Evolutionary conservation across 2,888 invertebrate species (phyloP).

Genomic region (Zelleria hepariella): DNA sequence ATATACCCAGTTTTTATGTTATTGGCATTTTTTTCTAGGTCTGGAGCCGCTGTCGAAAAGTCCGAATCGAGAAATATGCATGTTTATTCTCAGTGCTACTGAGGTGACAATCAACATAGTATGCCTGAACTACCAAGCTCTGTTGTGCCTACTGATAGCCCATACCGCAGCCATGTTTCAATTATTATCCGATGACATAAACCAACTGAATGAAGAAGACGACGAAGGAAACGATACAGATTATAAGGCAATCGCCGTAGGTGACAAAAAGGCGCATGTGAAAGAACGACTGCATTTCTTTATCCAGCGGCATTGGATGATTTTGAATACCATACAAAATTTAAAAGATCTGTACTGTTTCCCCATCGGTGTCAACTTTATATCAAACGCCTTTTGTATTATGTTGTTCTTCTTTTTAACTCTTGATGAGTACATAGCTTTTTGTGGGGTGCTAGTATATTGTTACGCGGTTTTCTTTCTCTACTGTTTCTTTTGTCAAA

Average conservation of each 20-base stretch:
- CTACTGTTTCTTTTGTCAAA: slow-evolving; percentile 3
- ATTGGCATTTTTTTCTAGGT: slow-evolving; percentile 24
- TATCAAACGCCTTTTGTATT: background rate
- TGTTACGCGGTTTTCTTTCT: slow-evolving; percentile 2
- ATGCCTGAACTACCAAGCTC: slow-evolving; percentile 41
- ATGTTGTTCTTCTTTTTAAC: slow-evolving; percentile 2
- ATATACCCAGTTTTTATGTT: background rate
- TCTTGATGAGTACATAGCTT: background rate
- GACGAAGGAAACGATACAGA: background rate
- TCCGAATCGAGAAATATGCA: slow-evolving; percentile 42
- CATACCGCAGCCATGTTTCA: slow-evolving; percentile 47
- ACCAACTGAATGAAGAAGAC: slow-evolving; percentile 20
- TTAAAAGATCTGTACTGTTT: background rate
- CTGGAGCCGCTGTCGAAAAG: slow-evolving; percentile 27
- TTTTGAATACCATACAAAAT: background rate
- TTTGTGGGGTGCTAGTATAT: background rate
- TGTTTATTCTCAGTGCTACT: slow-evolving; percentile 25
- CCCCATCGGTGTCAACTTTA: slow-evolving; percentile 3
- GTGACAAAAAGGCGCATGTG: background rate
- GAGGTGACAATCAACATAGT: slow-evolving; percentile 29
- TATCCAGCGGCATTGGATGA: background rate
- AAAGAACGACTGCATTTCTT: background rate
- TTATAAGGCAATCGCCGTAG: background rate
- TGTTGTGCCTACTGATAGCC: slow-evolving; percentile 41
- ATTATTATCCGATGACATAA: slow-evolving; percentile 40